Percentiles rank a stretch among this genome's conserved stretches.
Conservation (phyloP, 2,113 vertebrate species). For the Gobius niger region DNA sequence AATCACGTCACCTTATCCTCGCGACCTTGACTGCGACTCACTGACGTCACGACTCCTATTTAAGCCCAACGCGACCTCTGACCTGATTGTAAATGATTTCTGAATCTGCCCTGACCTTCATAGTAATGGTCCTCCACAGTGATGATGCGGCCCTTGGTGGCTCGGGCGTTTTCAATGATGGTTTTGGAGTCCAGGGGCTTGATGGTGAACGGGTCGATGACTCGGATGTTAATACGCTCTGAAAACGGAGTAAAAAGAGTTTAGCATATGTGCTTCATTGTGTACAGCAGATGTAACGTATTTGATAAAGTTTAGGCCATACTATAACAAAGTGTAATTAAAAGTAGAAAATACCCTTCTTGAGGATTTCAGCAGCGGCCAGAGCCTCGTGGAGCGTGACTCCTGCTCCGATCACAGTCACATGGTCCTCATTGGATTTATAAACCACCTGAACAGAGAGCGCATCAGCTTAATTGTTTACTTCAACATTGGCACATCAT, state of each 20-base stretch:
- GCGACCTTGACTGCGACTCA: not conserved
- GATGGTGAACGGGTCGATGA: conserved; percentile 92
- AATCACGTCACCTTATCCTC: conserved; percentile 4
- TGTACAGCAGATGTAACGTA: no score
- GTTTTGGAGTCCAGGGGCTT: conserved; percentile 93
- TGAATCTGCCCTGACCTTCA: conserved; percentile 80
- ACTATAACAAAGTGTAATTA: not conserved
- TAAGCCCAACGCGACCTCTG: not conserved
- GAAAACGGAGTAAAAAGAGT: conserved; percentile 4
- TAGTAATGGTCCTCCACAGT: conserved; percentile 96
- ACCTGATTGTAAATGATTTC: not conserved
- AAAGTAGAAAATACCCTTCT: conserved; percentile 80
- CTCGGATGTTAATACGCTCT: conserved; percentile 87
- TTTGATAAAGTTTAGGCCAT: no score
- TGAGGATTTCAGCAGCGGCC: conserved; percentile 87
- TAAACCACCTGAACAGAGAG: conserved; percentile 78
- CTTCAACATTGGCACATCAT: no score
- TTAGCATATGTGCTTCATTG: no score
- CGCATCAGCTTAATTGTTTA: not conserved
- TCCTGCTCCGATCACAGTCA: conserved; percentile 89
- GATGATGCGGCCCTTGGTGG: conserved; percentile 89
- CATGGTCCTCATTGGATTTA: conserved; percentile 90
- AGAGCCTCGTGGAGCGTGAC: conserved; percentile 92
- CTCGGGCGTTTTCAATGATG: conserved; percentile 84
- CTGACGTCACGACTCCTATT: not conserved